Evolutionary conservation across 37 sponge, comb jelly and placozoan genomes (phyloP).

Genomic region (Beroe ovata): DNA sequence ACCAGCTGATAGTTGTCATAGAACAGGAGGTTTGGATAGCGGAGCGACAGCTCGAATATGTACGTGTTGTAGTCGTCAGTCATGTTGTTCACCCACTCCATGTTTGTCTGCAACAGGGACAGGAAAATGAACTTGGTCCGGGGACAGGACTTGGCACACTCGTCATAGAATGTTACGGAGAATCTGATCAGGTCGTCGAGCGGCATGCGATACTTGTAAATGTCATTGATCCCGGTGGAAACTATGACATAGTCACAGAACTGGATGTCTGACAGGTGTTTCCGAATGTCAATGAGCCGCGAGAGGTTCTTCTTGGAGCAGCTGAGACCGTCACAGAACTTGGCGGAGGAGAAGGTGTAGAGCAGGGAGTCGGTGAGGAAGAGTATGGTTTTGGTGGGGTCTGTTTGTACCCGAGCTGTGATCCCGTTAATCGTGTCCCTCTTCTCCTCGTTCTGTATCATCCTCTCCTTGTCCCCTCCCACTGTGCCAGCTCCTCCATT

Average conservation of each 20-base stretch:
- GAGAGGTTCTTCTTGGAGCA: conserved; percentile 28
- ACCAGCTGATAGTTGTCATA: conserved; percentile 43
- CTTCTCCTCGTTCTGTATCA: not conserved
- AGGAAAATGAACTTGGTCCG: conserved; percentile 45
- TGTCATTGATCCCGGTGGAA: conserved; percentile 16
- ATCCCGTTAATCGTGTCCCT: not conserved
- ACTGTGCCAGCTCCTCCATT: not conserved
- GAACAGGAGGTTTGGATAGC: conserved; percentile 41
- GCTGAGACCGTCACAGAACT: conserved; percentile 23
- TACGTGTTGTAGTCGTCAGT: conserved; percentile 40
- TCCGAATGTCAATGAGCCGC: conserved; percentile 33
- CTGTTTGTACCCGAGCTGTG: not conserved
- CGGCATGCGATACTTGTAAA: not conserved
- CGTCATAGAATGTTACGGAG: conserved; percentile 20
- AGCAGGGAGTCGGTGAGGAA: conserved; percentile 45
- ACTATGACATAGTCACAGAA: conserved; percentile 27
- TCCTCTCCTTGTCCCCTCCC: not conserved
- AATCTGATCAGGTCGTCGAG: conserved; percentile 36
- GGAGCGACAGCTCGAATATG: conserved; percentile 48
- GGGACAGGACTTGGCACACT: conserved; percentile 9
- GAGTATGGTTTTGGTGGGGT: conserved; percentile 4
- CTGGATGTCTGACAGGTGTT: not conserved
- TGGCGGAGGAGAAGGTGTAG: conserved; percentile 32
- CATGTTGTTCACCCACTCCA: conserved; percentile 43
- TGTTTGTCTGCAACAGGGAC: conserved; percentile 7